Evolutionary conservation across 1,140 invertebrate species (phyloP).

Genomic region (Mycetomoellerius zeteki): DNA sequence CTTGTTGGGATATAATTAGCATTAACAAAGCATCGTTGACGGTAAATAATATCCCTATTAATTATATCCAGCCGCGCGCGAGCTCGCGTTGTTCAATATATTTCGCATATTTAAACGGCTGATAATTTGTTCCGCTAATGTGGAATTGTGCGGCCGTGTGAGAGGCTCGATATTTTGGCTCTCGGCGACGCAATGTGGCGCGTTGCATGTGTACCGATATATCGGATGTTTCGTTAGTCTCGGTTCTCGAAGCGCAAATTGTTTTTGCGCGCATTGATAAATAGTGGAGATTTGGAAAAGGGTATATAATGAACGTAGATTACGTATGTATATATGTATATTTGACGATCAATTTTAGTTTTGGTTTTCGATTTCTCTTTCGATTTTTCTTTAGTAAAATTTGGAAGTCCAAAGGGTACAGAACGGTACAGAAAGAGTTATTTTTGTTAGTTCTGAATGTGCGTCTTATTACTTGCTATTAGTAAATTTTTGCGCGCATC

Average conservation of each 20-base stretch:
- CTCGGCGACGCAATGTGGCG: not conserved
- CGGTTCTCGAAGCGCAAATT: not conserved
- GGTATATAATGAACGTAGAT: not conserved
- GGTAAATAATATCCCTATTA: conserved; percentile 75
- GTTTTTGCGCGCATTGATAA: not conserved
- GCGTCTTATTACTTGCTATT: no score
- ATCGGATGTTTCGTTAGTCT: conserved; percentile 9
- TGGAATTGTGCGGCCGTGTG: conserved; percentile 21
- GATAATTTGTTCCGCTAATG: conserved; percentile 70
- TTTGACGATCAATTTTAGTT: no score
- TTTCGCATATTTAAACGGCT: conserved; percentile 65
- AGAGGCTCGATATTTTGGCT: not conserved
- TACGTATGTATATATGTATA: no score
- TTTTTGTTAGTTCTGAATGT: no score
- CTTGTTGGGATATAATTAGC: conserved; percentile 66
- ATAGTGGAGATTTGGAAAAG: conserved; percentile 3
- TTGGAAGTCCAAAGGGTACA: no score
- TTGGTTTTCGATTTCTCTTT: no score
- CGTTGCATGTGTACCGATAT: not conserved
- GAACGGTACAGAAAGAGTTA: no score
- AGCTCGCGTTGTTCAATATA: conserved; percentile 37
- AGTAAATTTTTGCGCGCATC: no score
- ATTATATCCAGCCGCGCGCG: conserved; percentile 56
- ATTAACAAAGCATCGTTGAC: conserved; percentile 71
- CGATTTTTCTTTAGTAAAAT: no score